Evolutionary conservation across 2,797 vertebrate species (phyloP), one percentile per base, ranked within the genome.

Genomic region (Sebastes kiyomatsui): DNA sequence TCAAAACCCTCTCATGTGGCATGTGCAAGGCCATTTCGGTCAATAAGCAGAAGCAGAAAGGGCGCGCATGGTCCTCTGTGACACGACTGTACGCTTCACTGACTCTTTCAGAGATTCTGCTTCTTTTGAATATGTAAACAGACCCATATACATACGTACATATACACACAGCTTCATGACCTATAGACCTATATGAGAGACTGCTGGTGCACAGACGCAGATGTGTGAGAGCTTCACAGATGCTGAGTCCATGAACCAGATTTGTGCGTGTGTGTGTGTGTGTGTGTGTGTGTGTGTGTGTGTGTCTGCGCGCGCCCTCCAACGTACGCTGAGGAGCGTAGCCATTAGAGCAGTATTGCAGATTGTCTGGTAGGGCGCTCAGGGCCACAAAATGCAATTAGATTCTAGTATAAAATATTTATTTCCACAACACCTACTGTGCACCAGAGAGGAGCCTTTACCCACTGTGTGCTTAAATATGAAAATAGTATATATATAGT

Each of bases 351-450:
- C 72, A 56, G 81, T 67, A 80, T 87, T 91, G 88, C 83, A 85
- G 82, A 93, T 92, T 93, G 93, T 95, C 94, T 94, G 79, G 79
- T 94, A 85, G 94, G 93, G 89, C 30, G 94, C 94, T 92, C 90
- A 83, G 87, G 94, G 94, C 94, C 87, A 94, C 91, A 91, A 92
- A 94, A 94, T 90, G 91, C 92, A 95, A 95, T 95, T 95, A 95
- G 87, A 93, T 90, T 87, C 84, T 72, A 42, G 72, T 87, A 91
- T 95, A 89, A 94, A 95, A 94, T 95, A 95, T 95, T 93, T 94
- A 94, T 95, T 94, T 93, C 84, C 87, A 86, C 92, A 94, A 93
- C 92, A 94, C 91, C 92, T 93, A 89, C 92, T 88, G 91, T 77
- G 93, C 88, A 87, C 85, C 80, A 83, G 87, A 85, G 80, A 90